Conservation (phyloP, 1,140 invertebrate genomes). For the Mycetomoellerius zeteki region DNA sequence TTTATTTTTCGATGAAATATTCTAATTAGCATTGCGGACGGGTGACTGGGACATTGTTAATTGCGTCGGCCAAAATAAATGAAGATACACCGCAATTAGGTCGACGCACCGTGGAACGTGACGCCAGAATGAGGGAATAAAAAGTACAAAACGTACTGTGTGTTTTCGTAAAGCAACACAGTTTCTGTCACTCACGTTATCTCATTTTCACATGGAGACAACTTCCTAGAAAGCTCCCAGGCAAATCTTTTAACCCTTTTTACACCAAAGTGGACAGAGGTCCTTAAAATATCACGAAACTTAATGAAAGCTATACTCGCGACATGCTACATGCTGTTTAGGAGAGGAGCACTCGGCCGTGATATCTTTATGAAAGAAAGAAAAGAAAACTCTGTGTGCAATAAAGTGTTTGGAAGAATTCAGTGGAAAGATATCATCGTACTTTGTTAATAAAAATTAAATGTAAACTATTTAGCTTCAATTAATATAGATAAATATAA, state of each 20-base stretch:
- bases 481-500: no score
- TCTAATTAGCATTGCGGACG: slow-evolving; percentile 20
- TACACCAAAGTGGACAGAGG: not conserved
- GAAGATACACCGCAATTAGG: slow-evolving; percentile 32
- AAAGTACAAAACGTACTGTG: not conserved
- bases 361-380: slow-evolving; percentile 8
- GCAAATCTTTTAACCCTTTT: slow-evolving; percentile 41
- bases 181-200: slow-evolving; percentile 21
- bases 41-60: slow-evolving; percentile 14
- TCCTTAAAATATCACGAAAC: slow-evolving; percentile 38
- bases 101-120: slow-evolving; percentile 6
- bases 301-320: slow-evolving; percentile 18
- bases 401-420: slow-evolving; percentile 17
- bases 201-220: slow-evolving; percentile 32
- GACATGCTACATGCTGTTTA: slow-evolving; percentile 43
- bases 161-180: slow-evolving; percentile 16
- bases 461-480: not conserved
- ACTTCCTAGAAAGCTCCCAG: not conserved
- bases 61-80: slow-evolving; percentile 31
- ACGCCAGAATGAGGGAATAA: not conserved
- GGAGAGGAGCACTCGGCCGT: not conserved
- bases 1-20: slow-evolving; percentile 32
- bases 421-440: not conserved
- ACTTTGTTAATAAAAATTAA: not conserved
- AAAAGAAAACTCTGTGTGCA: not conserved